phyloP scores from a whole-genome alignment of 2,797 vertebrate genomes.

The Trichosurus vulpecula region DNA sequence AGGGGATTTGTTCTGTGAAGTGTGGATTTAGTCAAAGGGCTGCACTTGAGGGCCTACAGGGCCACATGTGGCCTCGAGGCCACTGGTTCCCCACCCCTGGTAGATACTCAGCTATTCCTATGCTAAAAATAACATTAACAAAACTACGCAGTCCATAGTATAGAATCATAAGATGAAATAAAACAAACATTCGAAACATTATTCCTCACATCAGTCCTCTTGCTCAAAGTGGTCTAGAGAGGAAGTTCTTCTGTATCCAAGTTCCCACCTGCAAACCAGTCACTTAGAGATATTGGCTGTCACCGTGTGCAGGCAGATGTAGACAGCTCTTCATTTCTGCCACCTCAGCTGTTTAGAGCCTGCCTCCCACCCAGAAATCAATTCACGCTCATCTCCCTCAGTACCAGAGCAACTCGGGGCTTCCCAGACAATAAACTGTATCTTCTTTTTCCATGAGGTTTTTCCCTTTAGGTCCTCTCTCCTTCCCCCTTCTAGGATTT shows the following conservation, averaged over 20 bases:
- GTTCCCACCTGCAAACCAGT: neutral
- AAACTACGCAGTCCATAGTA: neutral
- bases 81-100: no score
- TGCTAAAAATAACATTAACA: neutral
- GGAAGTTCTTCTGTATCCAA: neutral
- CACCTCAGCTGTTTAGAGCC: neutral
- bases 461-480: neutral
- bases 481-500: neutral
- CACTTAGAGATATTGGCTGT: neutral
- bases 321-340: neutral
- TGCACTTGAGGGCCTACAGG: no score
- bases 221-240: neutral
- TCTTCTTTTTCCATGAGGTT: neutral
- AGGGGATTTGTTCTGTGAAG: no score
- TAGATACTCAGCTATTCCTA: neutral
- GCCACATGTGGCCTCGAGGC: no score
- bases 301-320: neutral
- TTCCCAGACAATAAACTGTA: neutral
- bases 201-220: neutral
- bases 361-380: neutral
- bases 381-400: neutral
- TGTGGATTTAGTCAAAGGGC: no score
- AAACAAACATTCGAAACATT: neutral
- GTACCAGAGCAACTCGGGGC: neutral
- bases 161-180: neutral